Percentiles rank a stretch among this genome's conserved stretches.
Conservation (phyloP, 30 jellyfish, hydroid and myxozoan genomes). For the Nemopilema nomurai region DNA sequence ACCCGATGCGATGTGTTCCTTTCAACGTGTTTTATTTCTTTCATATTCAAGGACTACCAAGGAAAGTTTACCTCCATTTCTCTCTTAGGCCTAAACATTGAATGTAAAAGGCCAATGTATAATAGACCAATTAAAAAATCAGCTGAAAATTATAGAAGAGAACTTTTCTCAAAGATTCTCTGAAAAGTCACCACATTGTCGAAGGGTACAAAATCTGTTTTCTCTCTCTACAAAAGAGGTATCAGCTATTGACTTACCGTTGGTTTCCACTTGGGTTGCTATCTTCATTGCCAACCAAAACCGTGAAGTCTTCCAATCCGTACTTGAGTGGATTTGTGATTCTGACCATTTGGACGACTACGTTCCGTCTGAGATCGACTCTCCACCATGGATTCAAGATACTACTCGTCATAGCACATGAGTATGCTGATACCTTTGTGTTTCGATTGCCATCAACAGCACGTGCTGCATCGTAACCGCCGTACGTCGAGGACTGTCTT, state of each 20-base stretch:
- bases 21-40: too few species aligned
- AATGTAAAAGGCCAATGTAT: too few species aligned
- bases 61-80: too few species aligned
- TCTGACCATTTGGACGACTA: not conserved
- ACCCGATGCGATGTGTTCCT: too few species aligned
- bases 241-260: not conserved
- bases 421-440: not conserved
- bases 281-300: not conserved
- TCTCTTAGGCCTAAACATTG: too few species aligned
- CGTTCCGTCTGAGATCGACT: not conserved
- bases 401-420: not conserved
- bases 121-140: too few species aligned
- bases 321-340: not conserved
- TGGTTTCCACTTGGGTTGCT: not conserved
- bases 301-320: not conserved
- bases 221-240: too few species aligned
- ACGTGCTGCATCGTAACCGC: not conserved
- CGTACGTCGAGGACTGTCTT: not conserved
- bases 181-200: too few species aligned
- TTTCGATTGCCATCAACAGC: slow-evolving; percentile 17
- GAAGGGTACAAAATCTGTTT: too few species aligned
- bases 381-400: slow-evolving; percentile 5
- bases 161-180: too few species aligned
- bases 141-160: too few species aligned
- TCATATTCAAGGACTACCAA: too few species aligned